Conservation (phyloP, 2,888 invertebrate species). For the Epicampocera succincta region DNA sequence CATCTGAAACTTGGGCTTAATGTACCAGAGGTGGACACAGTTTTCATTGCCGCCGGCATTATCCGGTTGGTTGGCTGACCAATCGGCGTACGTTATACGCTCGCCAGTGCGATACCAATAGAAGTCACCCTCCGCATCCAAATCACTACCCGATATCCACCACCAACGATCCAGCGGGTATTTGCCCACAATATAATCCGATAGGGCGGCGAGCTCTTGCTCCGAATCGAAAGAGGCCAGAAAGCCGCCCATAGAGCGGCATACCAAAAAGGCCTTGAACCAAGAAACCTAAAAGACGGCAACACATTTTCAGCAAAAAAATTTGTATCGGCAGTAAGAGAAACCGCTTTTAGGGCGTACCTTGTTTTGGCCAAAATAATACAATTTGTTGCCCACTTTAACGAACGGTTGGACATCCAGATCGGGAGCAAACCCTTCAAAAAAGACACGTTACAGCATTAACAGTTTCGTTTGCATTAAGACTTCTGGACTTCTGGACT, state of each 20-base stretch:
- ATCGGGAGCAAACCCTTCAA: conserved; percentile 23
- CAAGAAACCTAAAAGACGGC: conserved; percentile 72
- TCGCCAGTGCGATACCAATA: conserved; percentile 75
- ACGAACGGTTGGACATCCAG: conserved; percentile 44
- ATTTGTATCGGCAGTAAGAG: too few relatives aligned
- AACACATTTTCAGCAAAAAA: background rate
- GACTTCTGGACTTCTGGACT: background rate
- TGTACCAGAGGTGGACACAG: conserved; percentile 75
- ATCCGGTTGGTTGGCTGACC: conserved; percentile 74
- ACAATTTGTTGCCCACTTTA: conserved; percentile 52
- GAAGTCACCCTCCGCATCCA: conserved; percentile 75
- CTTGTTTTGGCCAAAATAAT: conserved; percentile 59
- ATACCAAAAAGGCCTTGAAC: conserved; percentile 75
- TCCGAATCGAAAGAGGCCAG: conserved; percentile 74
- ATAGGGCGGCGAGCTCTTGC: conserved; percentile 73
- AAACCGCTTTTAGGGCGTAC: background rate
- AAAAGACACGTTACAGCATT: background rate
- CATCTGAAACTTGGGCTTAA: conserved; percentile 72
- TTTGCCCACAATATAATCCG: conserved; percentile 72
- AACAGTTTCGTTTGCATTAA: background rate
- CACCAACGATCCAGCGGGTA: conserved; percentile 73
- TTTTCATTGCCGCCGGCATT: conserved; percentile 74
- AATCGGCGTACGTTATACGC: conserved; percentile 74
- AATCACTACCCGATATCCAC: conserved; percentile 76
- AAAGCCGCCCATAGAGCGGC: conserved; percentile 75